These are phyloP conservation scores for Ageneiosus marmoratus DNA, from an alignment of 2,113 vertebrate genomes.

Conservation along the genomic window DNA sequence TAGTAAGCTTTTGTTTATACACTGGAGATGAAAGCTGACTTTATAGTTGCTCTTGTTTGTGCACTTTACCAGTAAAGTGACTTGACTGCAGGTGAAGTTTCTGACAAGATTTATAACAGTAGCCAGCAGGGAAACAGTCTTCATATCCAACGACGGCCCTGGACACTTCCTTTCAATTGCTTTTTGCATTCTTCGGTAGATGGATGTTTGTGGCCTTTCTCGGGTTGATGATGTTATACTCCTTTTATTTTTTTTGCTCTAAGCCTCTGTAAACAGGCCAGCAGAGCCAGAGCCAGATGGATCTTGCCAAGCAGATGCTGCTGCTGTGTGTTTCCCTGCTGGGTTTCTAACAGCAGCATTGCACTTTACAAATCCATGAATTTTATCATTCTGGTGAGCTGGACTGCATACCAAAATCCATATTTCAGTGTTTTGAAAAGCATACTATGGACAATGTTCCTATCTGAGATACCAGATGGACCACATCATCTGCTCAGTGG, in stretches of 20 bases:
- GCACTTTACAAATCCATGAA: conserved; percentile 16
- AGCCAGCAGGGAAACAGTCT: neutral
- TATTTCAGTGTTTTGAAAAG: neutral
- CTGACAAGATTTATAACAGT: neutral
- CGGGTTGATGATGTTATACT: conserved; percentile 6
- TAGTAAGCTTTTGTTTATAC: neutral
- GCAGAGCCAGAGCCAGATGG: conserved; percentile 29
- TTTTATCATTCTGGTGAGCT: conserved; percentile 26
- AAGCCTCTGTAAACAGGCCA: neutral
- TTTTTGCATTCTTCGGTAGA: conserved; percentile 1
- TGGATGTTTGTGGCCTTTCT: conserved; percentile 1
- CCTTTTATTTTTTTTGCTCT: neutral
- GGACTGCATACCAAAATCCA: neutral
- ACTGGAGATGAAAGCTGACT: neutral
- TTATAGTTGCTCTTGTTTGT: too few relatives aligned
- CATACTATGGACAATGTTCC: conserved; percentile 18
- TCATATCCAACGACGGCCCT: neutral
- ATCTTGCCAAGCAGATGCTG: conserved; percentile 34
- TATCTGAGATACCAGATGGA: conserved; percentile 37
- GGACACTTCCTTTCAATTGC: neutral
- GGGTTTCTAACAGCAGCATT: conserved; percentile 18
- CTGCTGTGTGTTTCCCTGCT: conserved; percentile 29
- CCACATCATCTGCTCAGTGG: conserved; percentile 1
- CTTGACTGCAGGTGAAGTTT: conserved; percentile 6
- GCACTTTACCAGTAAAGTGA: neutral